A percentile compares a stretch with the other conserved stretches of the same genome.
Evolutionary conservation across 2,888 invertebrate species (phyloP).

Genomic region (Drosophila mimica): DNA sequence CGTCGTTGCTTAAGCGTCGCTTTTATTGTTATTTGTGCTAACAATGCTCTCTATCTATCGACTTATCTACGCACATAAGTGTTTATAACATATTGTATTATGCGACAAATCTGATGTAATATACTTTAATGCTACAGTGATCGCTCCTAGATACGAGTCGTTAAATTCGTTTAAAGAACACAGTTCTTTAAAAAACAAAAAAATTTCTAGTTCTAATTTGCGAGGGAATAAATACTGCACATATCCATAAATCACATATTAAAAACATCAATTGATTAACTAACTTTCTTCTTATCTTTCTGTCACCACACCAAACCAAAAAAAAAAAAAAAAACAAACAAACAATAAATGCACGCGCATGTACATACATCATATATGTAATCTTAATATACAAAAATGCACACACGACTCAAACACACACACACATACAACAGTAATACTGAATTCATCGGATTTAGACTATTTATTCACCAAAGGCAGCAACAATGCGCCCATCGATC

Average conservation of each 20-base stretch:
- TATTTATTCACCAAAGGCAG: conserved; percentile 84
- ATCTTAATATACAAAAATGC: background rate
- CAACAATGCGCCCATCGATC: conserved; percentile 80
- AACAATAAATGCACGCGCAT: conserved; percentile 60
- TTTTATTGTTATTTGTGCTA: conserved; percentile 9
- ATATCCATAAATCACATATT: background rate
- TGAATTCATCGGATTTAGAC: conserved; percentile 85
- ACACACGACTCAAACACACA: conserved; percentile 20
- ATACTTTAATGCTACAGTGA: background rate
- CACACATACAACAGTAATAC: conserved; percentile 76
- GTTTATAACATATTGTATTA: conserved; percentile 9
- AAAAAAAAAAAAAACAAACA: conserved; percentile 25
- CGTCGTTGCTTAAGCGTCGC: background rate
- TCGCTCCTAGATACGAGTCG: background rate
- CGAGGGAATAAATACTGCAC: background rate
- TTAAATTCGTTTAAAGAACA: background rate
- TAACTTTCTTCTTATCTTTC: conserved; percentile 39
- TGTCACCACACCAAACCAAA: conserved; percentile 7
- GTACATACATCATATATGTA: conserved; percentile 11
- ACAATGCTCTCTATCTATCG: conserved; percentile 28
- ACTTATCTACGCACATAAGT: background rate
- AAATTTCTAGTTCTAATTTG: background rate
- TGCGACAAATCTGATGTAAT: background rate
- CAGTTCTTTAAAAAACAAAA: too few relatives aligned
- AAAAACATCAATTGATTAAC: conserved; percentile 22